Base-by-base conservation (phyloP, 1,140 invertebrate species). In the Drosophila ercepeae region DNA sequence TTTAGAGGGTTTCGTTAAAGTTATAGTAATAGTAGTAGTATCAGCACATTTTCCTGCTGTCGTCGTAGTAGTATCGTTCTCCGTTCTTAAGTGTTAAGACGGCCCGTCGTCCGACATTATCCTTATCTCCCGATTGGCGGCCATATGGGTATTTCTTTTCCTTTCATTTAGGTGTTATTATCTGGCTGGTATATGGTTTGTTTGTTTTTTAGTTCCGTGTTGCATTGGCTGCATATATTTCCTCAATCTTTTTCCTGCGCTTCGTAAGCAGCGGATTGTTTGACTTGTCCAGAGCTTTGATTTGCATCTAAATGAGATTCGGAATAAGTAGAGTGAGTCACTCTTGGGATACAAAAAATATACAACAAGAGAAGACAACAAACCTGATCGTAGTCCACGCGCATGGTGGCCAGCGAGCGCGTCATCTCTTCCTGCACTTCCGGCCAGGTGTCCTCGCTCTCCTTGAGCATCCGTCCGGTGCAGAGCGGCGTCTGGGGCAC, bases 361-460 rank as follows among this genome's bases (percentile, higher is more conserved):
- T 14, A 6, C 9, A 39, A 27, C 11, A 13, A 16, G 18, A 39
- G 14, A 23, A 48, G 4, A 4, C 4, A 27, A 7, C 84, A 73
- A 82, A 92, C 94, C 92, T 94, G 95, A 91, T 99, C 98, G 90
- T 98, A 98, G 89, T 98, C 97, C 1, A 99, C 97, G 51, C 98
- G 93, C 98, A 99, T 99, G 50, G 97, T 98, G 29, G 98, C 97
- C 34, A 99, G 92, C 0, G 98, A 99, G 58, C 97, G 95, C 0
- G 96, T 98, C 97, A 99, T 99, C 93, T 99, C 98, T 92, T 99
- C 98, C 93, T 99, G 97, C 11, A 99, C 97, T 90, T 99, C 98
- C 2, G 96, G 95, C 98, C 98, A 99, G 23, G 95, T 94, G 57
- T 98, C 97, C 64, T 96, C 96, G 44, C 97, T 95, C 92, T 99